These are phyloP conservation scores for Papilio polyxenes DNA, from an alignment of 1,140 invertebrate genomes.

Conservation along the genomic window DNA sequence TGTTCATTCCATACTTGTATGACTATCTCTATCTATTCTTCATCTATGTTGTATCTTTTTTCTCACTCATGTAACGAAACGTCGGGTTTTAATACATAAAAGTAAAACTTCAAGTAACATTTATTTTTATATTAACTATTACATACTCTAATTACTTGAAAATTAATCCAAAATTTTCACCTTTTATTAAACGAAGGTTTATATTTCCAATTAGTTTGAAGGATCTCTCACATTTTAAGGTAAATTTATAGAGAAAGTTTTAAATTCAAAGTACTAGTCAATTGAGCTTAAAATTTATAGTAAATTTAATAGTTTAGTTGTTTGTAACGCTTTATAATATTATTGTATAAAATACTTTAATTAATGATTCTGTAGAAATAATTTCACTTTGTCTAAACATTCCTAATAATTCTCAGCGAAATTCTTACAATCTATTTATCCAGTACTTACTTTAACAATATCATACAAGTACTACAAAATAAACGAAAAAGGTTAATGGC, in stretches of 20 bases:
- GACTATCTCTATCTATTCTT: no score
- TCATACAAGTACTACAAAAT: no score
- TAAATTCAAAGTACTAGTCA: background rate
- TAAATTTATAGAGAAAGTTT: slow-evolving; percentile 16
- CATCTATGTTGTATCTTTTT: background rate
- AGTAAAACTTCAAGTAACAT: no score
- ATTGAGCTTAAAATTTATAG: background rate
- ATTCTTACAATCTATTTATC: no score
- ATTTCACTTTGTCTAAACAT: no score
- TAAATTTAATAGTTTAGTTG: slow-evolving; percentile 5
- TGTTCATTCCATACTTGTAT: no score
- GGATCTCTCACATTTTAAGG: slow-evolving; percentile 9
- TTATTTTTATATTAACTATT: background rate
- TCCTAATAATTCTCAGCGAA: no score
- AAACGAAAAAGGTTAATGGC: no score
- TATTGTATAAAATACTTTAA: background rate
- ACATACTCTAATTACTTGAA: background rate
- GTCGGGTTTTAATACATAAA: background rate
- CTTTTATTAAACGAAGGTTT: background rate
- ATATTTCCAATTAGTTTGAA: slow-evolving; percentile 6
- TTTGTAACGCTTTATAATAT: background rate
- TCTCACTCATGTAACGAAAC: background rate
- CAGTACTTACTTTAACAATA: no score
- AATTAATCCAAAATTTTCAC: background rate
- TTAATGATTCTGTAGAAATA: background rate